Conservation (phyloP, 2,113 vertebrate genomes). For the Passer domesticus region DNA sequence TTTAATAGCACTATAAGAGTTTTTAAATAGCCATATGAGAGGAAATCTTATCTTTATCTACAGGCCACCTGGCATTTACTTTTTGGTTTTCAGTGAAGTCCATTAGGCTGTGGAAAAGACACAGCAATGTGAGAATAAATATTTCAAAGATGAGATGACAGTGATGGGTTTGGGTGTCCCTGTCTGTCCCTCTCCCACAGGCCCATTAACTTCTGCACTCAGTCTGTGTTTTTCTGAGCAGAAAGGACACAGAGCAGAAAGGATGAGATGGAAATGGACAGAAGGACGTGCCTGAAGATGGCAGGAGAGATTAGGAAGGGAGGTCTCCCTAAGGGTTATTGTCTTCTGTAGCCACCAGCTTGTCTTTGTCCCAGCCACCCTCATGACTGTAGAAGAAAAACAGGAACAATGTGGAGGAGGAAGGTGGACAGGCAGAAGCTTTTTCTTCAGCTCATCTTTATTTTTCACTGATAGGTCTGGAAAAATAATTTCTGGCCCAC, state of each 20-base stretch:
- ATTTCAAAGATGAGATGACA: background rate
- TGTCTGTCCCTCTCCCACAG: fast-evolving
- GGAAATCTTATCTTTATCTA: background rate
- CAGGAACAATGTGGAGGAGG: background rate
- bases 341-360: background rate
- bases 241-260: background rate
- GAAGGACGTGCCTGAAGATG: background rate
- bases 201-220: background rate
- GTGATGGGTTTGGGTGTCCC: background rate
- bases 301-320: background rate
- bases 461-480: constrained; percentile 57
- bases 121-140: background rate
- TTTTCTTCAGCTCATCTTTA: constrained; percentile 15
- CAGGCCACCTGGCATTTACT: background rate
- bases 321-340: background rate
- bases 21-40: background rate
- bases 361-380: background rate
- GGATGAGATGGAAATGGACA: background rate
- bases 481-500: constrained; percentile 63
- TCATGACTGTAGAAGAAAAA: background rate
- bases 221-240: background rate
- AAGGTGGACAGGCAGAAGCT: constrained; percentile 18
- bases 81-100: background rate
- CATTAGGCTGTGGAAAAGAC: background rate
- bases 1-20: background rate